A percentile compares a stretch with the other conserved stretches of the same genome.
phyloP scores from a whole-genome alignment of 2,113 vertebrate species.

The Emydocephalus ijimae region DNA sequence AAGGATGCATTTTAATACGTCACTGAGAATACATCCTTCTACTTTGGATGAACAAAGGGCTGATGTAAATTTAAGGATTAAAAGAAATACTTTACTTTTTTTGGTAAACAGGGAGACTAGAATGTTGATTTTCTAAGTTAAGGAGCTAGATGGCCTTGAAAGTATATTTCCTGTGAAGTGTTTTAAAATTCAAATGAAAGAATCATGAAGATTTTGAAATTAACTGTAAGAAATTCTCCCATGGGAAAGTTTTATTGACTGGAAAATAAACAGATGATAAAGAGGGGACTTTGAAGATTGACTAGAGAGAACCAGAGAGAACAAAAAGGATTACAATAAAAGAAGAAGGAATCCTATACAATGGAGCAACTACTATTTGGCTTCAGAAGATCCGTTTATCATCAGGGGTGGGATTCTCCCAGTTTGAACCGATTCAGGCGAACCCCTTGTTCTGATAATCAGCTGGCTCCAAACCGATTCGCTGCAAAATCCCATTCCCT shows the following conservation, averaged over 20 bases:
- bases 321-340: not conserved
- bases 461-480: too few relatives aligned
- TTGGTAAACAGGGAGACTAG: not conserved
- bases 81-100: not conserved
- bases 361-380: not conserved
- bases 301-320: not conserved
- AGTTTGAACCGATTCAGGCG: too few relatives aligned
- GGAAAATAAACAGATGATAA: not conserved
- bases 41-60: not conserved
- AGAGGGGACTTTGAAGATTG: not conserved
- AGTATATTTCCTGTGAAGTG: not conserved
- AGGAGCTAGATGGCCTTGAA: not conserved
- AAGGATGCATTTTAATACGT: not conserved
- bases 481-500: too few relatives aligned
- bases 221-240: not conserved
- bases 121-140: not conserved
- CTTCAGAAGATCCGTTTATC: not conserved
- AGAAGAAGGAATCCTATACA: not conserved
- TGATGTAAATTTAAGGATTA: not conserved
- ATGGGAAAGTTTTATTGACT: not conserved
- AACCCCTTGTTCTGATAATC: too few relatives aligned
- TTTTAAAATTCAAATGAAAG: not conserved
- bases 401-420: too few relatives aligned
- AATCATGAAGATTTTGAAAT: not conserved
- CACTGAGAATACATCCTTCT: not conserved